A percentile compares a stretch with the other conserved stretches of the same genome.
phyloP scores from a whole-genome alignment of 2,888 invertebrate species.

The Pandemis corylana region DNA sequence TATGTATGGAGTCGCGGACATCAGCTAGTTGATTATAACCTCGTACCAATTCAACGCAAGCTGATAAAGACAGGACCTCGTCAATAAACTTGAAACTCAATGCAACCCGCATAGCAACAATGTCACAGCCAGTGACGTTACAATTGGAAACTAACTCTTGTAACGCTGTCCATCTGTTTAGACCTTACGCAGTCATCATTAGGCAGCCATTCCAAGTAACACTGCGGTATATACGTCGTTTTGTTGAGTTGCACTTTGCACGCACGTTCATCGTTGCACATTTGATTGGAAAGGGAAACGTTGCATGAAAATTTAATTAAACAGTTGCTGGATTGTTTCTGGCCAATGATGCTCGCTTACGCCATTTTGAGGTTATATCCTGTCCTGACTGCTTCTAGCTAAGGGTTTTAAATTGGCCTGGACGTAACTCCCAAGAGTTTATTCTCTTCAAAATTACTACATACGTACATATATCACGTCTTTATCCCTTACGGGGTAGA shows the following conservation, averaged over 20 bases:
- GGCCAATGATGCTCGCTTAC: background rate
- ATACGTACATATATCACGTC: no score
- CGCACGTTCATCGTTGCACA: background rate
- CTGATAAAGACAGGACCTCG: slow-evolving; percentile 11
- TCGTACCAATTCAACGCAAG: background rate
- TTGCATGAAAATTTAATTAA: slow-evolving; percentile 1
- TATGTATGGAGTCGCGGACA: no score
- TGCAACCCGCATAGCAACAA: background rate
- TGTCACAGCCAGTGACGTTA: background rate
- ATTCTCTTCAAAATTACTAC: no score
- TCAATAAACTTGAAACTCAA: slow-evolving; percentile 19
- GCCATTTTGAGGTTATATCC: no score
- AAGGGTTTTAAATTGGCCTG: no score
- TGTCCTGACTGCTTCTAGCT: no score
- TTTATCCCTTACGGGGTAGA: no score
- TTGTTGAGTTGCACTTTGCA: background rate
- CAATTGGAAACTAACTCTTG: background rate
- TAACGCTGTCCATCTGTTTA: background rate
- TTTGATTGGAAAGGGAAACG: background rate
- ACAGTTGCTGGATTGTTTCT: background rate
- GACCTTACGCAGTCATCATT: background rate
- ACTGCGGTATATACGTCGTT: background rate
- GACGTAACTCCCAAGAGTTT: no score
- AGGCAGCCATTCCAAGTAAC: background rate
- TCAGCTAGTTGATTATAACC: no score